phyloP scores from a whole-genome alignment of 2,888 invertebrate species.

The Argynnis bischoffii region DNA sequence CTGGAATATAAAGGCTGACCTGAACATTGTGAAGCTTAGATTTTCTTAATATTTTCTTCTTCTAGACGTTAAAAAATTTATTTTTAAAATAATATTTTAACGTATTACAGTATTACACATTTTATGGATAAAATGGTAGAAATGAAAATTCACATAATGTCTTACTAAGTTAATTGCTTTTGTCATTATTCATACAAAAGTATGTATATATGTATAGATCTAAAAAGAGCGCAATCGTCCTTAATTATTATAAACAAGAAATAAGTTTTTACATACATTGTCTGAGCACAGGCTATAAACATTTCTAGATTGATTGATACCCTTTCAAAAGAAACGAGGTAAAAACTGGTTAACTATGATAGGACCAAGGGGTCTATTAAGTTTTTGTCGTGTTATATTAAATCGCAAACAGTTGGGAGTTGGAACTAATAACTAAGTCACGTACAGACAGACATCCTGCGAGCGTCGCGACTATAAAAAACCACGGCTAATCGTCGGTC shows the following conservation, averaged over 20 bases:
- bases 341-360: conserved; percentile 31
- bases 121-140: no score
- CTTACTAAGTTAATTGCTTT: no score
- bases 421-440: conserved; percentile 57
- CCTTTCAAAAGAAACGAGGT: conserved; percentile 22
- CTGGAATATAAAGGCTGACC: background rate
- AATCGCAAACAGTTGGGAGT: conserved; percentile 29
- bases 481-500: conserved; percentile 71
- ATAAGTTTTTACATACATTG: conserved; percentile 20
- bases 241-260: conserved; percentile 18
- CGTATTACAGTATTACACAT: no score
- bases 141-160: no score
- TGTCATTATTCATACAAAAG: background rate
- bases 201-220: background rate
- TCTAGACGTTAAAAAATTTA: background rate
- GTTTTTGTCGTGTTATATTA: conserved; percentile 36
- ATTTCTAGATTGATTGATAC: conserved; percentile 19
- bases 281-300: conserved; percentile 13
- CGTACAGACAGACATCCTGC: conserved; percentile 72
- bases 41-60: background rate
- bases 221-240: conserved; percentile 4
- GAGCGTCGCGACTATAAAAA: conserved; percentile 60
- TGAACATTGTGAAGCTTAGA: background rate
- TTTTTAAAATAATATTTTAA: no score
- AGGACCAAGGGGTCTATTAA: conserved; percentile 27